phyloP scores from a whole-genome alignment of 1,140 invertebrate species.

The Temnothorax nylanderi region DNA sequence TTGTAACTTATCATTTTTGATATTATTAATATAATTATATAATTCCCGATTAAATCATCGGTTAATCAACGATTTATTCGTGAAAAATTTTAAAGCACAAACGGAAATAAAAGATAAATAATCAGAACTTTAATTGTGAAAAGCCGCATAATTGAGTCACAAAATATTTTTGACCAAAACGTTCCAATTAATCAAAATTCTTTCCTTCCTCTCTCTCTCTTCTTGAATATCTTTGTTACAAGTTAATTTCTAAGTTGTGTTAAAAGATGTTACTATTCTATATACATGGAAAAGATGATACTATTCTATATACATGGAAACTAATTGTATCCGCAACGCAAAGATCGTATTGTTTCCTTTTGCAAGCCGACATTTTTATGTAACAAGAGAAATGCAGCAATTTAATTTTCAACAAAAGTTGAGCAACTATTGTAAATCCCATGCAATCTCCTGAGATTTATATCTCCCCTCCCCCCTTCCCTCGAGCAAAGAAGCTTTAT shows the following conservation, averaged over 20 bases:
- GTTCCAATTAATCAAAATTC: background rate
- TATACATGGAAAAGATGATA: background rate
- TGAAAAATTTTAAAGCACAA: background rate
- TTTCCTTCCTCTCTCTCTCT: background rate
- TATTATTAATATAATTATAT: background rate
- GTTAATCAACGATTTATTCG: background rate
- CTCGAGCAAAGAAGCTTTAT: constrained; percentile 8
- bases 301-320: background rate
- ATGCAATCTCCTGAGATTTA: constrained; percentile 8
- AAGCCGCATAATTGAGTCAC: background rate
- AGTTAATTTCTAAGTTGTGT: constrained; percentile 8
- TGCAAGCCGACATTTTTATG: background rate
- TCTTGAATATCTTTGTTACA: background rate
- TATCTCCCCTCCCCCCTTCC: background rate
- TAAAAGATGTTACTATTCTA: background rate
- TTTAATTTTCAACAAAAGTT: constrained; percentile 30
- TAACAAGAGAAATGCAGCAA: background rate
- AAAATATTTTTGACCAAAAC: background rate
- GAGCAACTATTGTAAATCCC: constrained; percentile 1
- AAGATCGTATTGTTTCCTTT: background rate
- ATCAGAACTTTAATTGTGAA: background rate
- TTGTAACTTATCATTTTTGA: background rate
- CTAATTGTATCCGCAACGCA: constrained; percentile 3
- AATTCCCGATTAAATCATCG: background rate
- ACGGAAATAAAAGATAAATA: constrained; percentile 5